phyloP scores from a whole-genome alignment of 2,113 vertebrate genomes.

The Ctenomys sociabilis region DNA sequence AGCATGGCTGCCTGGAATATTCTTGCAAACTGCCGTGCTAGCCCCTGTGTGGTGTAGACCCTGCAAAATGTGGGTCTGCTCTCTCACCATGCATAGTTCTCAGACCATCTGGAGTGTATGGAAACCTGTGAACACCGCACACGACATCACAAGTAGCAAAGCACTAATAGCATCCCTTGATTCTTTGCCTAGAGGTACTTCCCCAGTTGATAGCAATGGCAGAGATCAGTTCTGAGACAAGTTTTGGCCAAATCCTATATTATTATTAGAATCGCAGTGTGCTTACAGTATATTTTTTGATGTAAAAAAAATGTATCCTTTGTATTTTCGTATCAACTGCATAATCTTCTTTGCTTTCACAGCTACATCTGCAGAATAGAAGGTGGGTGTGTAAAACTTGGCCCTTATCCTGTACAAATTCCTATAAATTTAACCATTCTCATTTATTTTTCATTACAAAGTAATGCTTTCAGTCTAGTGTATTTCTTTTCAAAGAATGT shows the following conservation, averaged over 20 bases:
- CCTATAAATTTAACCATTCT: slow-evolving; percentile 27
- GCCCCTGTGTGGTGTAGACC: background rate
- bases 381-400: background rate
- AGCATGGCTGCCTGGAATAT: background rate
- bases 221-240: background rate
- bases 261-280: background rate
- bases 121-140: background rate
- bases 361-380: background rate
- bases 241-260: background rate
- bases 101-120: background rate
- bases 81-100: background rate
- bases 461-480: background rate
- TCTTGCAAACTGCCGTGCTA: background rate
- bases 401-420: background rate
- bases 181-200: background rate
- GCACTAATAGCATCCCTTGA: background rate
- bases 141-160: background rate
- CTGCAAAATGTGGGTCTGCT: background rate
- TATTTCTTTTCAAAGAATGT: slow-evolving; percentile 16
- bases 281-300: background rate
- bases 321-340: background rate
- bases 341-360: background rate
- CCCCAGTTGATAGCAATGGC: background rate
- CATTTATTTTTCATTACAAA: background rate
- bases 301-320: background rate